Evolutionary conservation across 1,140 invertebrate species (phyloP), one percentile per base, ranked within the genome.

Genomic region (Panagrolaimus sp.): DNA sequence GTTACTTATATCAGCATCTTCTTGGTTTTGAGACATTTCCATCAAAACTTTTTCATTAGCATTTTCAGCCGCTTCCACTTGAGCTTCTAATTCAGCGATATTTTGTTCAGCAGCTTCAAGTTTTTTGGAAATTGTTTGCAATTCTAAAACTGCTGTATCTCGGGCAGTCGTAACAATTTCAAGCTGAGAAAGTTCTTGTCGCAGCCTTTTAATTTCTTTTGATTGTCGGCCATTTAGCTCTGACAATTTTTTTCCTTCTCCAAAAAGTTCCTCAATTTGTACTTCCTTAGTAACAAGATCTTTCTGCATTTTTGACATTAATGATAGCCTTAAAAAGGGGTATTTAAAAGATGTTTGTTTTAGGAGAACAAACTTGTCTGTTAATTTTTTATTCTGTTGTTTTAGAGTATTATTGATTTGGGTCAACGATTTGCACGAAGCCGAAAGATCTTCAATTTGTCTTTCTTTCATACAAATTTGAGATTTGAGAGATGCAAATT

Each of bases 191-290:
- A 70, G n/a, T 32, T 70, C 62, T 12, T 44, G 44, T 43, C 63
- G 65, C 1, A 70, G 43, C 21, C 69, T 32, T 47, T 63, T 65
- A 9, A 70, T 70, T 43, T 70, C 69, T 47, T 45, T n/a, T 17
- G 69, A 70, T 43, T 70, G 69, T 48, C 63, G 65, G 15, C 38
- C 69, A 65, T 43, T 66, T 14, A 66, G 63, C 38, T 70, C 69
- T 10, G 69, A 70, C 8, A 70, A 43, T 44, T 65, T 70, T 58
- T 70, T 70, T 63, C 68, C 68, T 63, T 70, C 69, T 28, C 15
- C 63, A 21, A 70, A 65, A 38, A 70, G 32, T 21, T 70, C 69
- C 17, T 65, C 46, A 48, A 63, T 43, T 32, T 64, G 62, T 21
- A 43, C 32, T 15, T 65, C 62, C 28, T 70, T 70, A n/a, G 66